Percentiles rank a stretch among this genome's conserved stretches.
Evolutionary conservation across 2,888 invertebrate genomes (phyloP).

Genomic region (Slavum lentiscoides): DNA sequence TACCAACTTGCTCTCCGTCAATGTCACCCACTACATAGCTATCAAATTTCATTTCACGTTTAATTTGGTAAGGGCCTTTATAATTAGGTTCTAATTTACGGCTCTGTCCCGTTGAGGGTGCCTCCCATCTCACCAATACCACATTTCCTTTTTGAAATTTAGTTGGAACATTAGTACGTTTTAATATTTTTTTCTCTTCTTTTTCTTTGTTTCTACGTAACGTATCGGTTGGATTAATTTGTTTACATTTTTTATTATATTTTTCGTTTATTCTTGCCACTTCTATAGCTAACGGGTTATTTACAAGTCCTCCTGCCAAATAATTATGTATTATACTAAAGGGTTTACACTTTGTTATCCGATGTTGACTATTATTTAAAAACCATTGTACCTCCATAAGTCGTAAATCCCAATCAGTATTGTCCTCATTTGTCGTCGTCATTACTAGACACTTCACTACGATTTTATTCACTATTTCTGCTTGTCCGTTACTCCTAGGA

Average conservation of each 20-base stretch:
- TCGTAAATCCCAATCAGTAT: slow-evolving; percentile 13
- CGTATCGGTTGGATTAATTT: neutral
- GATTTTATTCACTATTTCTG: slow-evolving; percentile 26
- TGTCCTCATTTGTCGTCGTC: neutral
- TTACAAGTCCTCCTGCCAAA: neutral
- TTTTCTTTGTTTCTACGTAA: neutral
- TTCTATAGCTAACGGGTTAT: slow-evolving; percentile 5
- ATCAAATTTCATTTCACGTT: slow-evolving; percentile 3
- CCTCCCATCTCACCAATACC: slow-evolving; percentile 19
- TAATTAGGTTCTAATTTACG: slow-evolving; percentile 30
- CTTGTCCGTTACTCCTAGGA: slow-evolving; percentile 39
- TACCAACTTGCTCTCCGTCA: slow-evolving; percentile 15
- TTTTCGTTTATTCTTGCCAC: neutral
- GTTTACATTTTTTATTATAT: neutral
- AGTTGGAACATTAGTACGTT: neutral
- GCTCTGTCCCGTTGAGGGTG: neutral
- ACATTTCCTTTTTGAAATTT: slow-evolving; percentile 4
- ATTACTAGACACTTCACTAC: slow-evolving; percentile 5
- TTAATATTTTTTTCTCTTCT: slow-evolving; percentile 26
- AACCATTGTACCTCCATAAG: slow-evolving; percentile 34
- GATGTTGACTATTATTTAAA: slow-evolving; percentile 4
- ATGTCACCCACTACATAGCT: slow-evolving; percentile 27
- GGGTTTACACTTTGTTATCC: slow-evolving; percentile 15
- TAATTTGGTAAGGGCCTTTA: slow-evolving; percentile 17
- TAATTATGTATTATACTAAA: neutral